Base-by-base conservation (phyloP, 2,888 invertebrate species). In the Herminia tarsipennalis region DNA sequence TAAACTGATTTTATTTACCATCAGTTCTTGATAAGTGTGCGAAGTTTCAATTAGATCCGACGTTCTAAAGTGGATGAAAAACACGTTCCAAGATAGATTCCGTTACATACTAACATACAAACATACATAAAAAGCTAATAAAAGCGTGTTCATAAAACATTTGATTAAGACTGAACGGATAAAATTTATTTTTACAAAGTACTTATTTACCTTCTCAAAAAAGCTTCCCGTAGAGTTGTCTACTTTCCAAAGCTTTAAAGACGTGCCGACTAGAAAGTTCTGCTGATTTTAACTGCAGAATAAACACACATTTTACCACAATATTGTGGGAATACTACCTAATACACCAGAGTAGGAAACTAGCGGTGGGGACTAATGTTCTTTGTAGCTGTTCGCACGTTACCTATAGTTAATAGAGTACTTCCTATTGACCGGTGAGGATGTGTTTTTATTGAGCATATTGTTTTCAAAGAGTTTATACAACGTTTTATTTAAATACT, bases 331-430 rank as follows among this genome's bases (percentile, higher is more conserved):
- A 59, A 49, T 46, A 37, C 45, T 35, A 20, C 28, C 27, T 40
- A 34, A 5, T 42, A 38, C 39, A 60, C 56, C 29, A 49, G 16
- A 44, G 62, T 61, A 60, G 56, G 44, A 64, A 24, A 45, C n/a
- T 5, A 14, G 17, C 41, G 35, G 37, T 24, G 25, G 13, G 32
- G 25, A 49, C 53, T 62, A 56, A 64, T 56, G 53, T 49, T 60
- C 40, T 14, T 6, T 16, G 20, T 34, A 12, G 38, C 41, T 38
- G 35, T 60, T 46, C 40, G 14, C 38, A 61, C 34, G 51, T 56
- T 55, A 52, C 62, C 62, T 52, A 32, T 34, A 21, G 29, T 30
- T 59, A 66, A 59, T 68, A 66, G 56, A 61, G 47, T 45, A 60
- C 21, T 66, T 68, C 63, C 66, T 66, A 62, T 57, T 59, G 32